Percentiles rank a stretch among this genome's conserved stretches.
These are phyloP conservation scores for Calosoma granatense DNA, from an alignment of 1,140 invertebrate species.

Conservation along the genomic window DNA sequence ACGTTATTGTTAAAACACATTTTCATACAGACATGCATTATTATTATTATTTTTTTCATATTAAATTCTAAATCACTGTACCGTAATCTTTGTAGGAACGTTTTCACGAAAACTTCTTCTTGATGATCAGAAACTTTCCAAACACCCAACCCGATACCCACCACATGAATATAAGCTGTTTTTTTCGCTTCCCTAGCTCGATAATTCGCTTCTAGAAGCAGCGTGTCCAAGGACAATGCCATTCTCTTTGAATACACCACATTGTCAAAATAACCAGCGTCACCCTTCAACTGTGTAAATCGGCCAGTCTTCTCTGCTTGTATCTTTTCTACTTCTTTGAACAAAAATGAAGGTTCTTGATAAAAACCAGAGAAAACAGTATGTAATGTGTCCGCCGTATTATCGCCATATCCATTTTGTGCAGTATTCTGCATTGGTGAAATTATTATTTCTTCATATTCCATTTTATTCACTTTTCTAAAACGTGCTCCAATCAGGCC, in stretches of 20 bases:
- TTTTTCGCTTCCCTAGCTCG: slow-evolving; percentile 35
- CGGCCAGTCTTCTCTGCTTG: no score
- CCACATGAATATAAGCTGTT: slow-evolving; percentile 37
- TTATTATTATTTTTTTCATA: no score
- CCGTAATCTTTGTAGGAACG: slow-evolving; percentile 29
- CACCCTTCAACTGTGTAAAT: background rate
- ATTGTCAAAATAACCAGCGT: slow-evolving; percentile 31
- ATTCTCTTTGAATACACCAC: slow-evolving; percentile 37
- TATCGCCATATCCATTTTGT: slow-evolving; percentile 34
- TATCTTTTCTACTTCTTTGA: background rate
- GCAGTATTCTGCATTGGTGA: slow-evolving; percentile 39
- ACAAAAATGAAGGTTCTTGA: background rate
- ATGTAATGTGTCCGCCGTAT: background rate
- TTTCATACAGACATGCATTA: no score
- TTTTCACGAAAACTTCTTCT: slow-evolving; percentile 30
- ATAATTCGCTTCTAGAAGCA: slow-evolving; percentile 36
- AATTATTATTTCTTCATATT: slow-evolving; percentile 45
- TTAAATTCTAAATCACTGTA: no score
- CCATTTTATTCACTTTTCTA: slow-evolving; percentile 39
- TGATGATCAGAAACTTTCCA: slow-evolving; percentile 29
- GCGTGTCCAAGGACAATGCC: slow-evolving; percentile 34
- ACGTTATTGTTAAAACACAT: no score
- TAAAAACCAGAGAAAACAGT: slow-evolving; percentile 1
- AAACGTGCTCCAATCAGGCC: slow-evolving; percentile 41
- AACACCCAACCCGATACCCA: slow-evolving; percentile 37